Conservation (phyloP, 2,888 invertebrate species). For the Pandemis corylana region DNA sequence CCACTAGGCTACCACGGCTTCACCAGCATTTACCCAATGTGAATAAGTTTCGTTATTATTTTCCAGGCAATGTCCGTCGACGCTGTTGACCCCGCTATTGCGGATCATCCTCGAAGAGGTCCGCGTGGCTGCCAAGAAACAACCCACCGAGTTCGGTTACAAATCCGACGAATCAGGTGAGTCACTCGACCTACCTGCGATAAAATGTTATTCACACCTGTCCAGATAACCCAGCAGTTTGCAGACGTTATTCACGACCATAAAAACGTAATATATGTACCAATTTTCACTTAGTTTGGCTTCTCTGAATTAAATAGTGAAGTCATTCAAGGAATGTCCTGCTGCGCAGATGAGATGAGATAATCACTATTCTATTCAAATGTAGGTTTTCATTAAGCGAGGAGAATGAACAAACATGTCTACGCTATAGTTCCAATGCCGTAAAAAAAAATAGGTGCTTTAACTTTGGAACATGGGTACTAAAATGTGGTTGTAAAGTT, state of each 20-base stretch:
- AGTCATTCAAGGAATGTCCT: constrained; percentile 18
- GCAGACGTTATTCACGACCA: constrained; percentile 26
- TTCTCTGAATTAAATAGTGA: constrained; percentile 26
- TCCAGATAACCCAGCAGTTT: constrained; percentile 25
- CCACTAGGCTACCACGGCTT: too few species aligned
- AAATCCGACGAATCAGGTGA: constrained; percentile 86
- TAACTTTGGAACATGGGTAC: too few species aligned
- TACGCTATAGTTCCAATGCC: background rate
- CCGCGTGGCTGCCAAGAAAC: constrained; percentile 86
- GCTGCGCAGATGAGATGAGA: constrained; percentile 25
- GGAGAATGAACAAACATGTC: constrained; percentile 2
- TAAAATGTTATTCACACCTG: constrained; percentile 22
- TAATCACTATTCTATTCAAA: constrained; percentile 9
- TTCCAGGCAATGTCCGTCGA: constrained; percentile 88
- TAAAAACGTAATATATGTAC: constrained; percentile 20
- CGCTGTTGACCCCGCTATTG: constrained; percentile 87
- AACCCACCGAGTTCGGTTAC: constrained; percentile 87
- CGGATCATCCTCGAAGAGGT: constrained; percentile 89
- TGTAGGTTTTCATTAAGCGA: constrained; percentile 1
- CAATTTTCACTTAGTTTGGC: constrained; percentile 4
- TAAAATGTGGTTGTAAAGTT: background rate
- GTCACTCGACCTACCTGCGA: constrained; percentile 38
- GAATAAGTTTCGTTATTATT: constrained; percentile 44
- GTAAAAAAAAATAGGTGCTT: too few species aligned
- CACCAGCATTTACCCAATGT: background rate